Percentiles rank a stretch among this genome's conserved stretches.
phyloP scores from a whole-genome alignment of 2,797 vertebrate genomes.

The Chelidonichthys spinosus region DNA sequence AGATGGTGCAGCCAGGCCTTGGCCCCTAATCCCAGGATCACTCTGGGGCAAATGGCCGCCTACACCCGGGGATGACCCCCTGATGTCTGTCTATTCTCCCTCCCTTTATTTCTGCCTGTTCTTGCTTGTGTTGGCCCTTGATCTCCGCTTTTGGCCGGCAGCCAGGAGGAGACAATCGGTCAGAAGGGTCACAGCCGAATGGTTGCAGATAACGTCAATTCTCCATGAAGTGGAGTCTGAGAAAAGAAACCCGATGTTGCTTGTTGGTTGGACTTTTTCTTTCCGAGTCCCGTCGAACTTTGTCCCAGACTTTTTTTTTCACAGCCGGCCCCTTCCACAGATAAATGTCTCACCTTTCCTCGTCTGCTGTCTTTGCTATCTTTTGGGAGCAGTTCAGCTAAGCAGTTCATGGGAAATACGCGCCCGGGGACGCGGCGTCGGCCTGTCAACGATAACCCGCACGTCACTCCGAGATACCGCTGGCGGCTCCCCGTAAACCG shows the following conservation, averaged over 20 bases:
- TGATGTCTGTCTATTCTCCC: constrained; percentile 17
- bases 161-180: constrained; percentile 30
- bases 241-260: constrained; percentile 6
- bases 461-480: constrained; percentile 71
- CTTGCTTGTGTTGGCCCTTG: constrained; percentile 31
- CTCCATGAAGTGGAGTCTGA: background rate
- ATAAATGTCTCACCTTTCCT: constrained; percentile 85
- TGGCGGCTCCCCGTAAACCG: constrained; percentile 38
- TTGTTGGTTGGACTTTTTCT: constrained; percentile 13
- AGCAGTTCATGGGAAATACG: constrained; percentile 86
- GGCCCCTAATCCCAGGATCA: constrained; percentile 68
- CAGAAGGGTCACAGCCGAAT: constrained; percentile 22
- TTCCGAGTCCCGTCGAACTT: constrained; percentile 16
- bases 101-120: constrained; percentile 42
- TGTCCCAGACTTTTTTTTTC: constrained; percentile 54
- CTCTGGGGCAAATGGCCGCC: constrained; percentile 52
- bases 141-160: constrained; percentile 24
- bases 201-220: constrained; percentile 3
- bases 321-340: constrained; percentile 63
- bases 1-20: constrained; percentile 46
- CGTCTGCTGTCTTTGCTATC: constrained; percentile 79
- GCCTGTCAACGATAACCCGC: constrained; percentile 84
- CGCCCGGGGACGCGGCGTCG: constrained; percentile 79
- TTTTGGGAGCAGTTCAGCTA: constrained; percentile 69
- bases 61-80: constrained; percentile 46